Evolutionary conservation across 2,113 vertebrate genomes (phyloP), one percentile per base, ranked within the genome.

Genomic region (Vicugna pacos): DNA sequence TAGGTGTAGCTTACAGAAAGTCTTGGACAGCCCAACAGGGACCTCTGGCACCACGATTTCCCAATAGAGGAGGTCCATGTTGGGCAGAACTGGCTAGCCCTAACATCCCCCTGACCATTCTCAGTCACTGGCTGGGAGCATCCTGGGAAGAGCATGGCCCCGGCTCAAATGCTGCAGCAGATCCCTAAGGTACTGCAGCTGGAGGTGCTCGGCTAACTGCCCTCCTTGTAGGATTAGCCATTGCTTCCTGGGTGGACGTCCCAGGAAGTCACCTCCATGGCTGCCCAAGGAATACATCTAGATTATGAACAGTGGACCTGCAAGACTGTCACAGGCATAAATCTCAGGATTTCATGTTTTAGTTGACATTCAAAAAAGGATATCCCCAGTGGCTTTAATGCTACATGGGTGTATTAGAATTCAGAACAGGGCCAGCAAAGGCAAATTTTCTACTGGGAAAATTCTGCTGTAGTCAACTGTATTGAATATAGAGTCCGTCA

Each of bases 401-500:
- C 52, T 60, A 69, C 64, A 26, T 80, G 72, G 32, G 26, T 80
- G 20, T 76, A 19, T 92, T 90, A 50, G 50, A 69, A 88, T 77
- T 67, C 50, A 96, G 88, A 94, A 77, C 38, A 89, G 56, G 42
- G 28, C 17, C 62, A 73, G 65, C 24, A 93, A 73, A 22, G 32
- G 22, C 35, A 56, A 82, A 75, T 75, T 94, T 96, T 82, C 84
- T 64, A 48, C 35, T 73, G 70, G 32, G 54, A 94, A 86, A 90
- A 93, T 93, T 89, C 60, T 80, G 28, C 30, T 67, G 19, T 26
- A 76, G 67, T 91, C 70, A 93, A 9, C 35, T 32, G 19, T 54
- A 83, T 89, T 96, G 69, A 87, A 80, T 84, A 30, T 87, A 91
- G 48, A 79, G 65, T 69, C 52, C 60, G 60, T 90, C 69, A 79